Evolutionary conservation across 92 coral and sea anemone genomes (phyloP).

Genomic region (Epizoanthus scotinus): DNA sequence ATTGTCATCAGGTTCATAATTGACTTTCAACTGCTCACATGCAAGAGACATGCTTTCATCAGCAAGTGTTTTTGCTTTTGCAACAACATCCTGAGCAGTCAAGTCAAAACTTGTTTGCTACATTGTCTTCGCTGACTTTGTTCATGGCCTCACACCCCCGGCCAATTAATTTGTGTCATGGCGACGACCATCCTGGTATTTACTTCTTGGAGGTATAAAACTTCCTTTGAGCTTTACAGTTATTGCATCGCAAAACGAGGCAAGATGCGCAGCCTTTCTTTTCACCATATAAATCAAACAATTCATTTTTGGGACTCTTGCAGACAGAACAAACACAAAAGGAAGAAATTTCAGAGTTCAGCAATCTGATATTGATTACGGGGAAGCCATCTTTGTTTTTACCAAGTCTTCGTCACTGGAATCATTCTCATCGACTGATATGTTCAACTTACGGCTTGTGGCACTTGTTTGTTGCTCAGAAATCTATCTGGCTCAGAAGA

Average conservation of each 20-base stretch:
- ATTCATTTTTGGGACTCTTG: background rate
- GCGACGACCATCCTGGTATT: slow-evolving; percentile 24
- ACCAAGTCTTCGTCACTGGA: slow-evolving; percentile 16
- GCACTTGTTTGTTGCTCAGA: slow-evolving; percentile 7
- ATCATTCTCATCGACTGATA: slow-evolving; percentile 3
- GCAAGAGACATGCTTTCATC: slow-evolving; percentile 8
- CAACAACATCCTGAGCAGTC: background rate
- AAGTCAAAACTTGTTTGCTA: background rate
- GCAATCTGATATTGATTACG: slow-evolving; percentile 10
- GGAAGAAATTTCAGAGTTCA: slow-evolving; percentile 1
- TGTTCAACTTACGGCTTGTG: slow-evolving; percentile 1
- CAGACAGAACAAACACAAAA: slow-evolving; percentile 22
- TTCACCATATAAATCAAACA: slow-evolving; percentile 14
- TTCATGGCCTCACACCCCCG: too few species aligned
- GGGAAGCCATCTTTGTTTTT: slow-evolving; percentile 16
- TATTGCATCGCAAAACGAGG: slow-evolving; percentile 25
- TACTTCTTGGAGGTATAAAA: slow-evolving; percentile 30
- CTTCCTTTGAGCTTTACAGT: slow-evolving; percentile 20
- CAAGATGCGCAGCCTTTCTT: slow-evolving; percentile 20
- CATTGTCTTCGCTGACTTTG: too few species aligned
- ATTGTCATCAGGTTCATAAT: background rate
- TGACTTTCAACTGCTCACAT: slow-evolving; percentile 9
- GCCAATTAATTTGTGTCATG: too few species aligned
- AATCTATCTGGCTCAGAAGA: slow-evolving; percentile 4
- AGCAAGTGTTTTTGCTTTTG: slow-evolving; percentile 10